phyloP scores from a whole-genome alignment of 2,797 vertebrate genomes.

The Danio tinwini region DNA sequence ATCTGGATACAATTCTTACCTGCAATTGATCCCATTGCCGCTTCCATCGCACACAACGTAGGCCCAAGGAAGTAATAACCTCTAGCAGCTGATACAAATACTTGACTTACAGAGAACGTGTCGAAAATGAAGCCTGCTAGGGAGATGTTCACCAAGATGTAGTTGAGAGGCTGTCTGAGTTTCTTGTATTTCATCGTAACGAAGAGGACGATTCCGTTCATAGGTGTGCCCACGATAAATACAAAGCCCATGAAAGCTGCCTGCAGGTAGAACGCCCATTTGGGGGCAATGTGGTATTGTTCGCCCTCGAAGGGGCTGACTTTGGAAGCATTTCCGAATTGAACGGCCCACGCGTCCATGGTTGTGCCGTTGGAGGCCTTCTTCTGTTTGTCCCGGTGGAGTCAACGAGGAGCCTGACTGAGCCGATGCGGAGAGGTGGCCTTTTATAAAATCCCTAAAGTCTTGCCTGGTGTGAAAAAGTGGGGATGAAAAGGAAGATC shows the following conservation, averaged over 20 bases:
- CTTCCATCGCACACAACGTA: conserved; percentile 72
- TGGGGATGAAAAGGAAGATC: conserved; percentile 31
- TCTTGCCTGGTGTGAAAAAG: conserved; percentile 44
- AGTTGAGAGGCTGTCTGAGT: conserved; percentile 83
- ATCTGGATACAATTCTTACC: conserved; percentile 61
- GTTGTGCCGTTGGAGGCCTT: background rate
- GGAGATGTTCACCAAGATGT: conserved; percentile 84
- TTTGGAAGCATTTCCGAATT: conserved; percentile 79
- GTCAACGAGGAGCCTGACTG: conserved; percentile 7
- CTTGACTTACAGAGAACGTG: conserved; percentile 77
- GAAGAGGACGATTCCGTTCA: conserved; percentile 77
- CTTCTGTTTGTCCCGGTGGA: background rate
- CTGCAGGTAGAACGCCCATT: conserved; percentile 82
- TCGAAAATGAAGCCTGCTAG: conserved; percentile 78
- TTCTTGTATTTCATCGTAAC: conserved; percentile 83
- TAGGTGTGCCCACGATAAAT: conserved; percentile 73
- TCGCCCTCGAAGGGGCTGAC: conserved; percentile 82
- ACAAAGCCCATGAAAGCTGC: conserved; percentile 83
- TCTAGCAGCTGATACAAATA: conserved; percentile 75
- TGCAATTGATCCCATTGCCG: conserved; percentile 70
- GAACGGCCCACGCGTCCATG: conserved; percentile 76
- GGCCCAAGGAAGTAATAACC: conserved; percentile 81
- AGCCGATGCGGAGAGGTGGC: background rate
- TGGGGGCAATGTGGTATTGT: conserved; percentile 82
- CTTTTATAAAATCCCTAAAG: conserved; percentile 66